Conservation (phyloP, 2,113 vertebrate genomes). For the Mungos mungo region DNA sequence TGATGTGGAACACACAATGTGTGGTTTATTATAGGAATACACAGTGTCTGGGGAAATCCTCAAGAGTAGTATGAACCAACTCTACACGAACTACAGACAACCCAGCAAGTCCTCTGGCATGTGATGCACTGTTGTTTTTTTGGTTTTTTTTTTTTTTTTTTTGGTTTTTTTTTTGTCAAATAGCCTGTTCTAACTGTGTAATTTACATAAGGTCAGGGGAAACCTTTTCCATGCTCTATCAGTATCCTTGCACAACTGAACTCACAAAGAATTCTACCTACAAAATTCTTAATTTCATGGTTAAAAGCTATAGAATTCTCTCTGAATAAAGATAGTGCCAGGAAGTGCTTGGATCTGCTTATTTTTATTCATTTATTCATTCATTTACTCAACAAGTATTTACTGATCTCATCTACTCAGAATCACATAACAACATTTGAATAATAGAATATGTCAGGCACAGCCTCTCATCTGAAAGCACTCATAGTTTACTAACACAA, state of each 20-base stretch:
- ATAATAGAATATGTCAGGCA: not conserved
- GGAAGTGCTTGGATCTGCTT: not conserved
- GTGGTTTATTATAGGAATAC: not conserved
- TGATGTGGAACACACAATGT: not conserved
- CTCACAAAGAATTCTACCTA: not conserved
- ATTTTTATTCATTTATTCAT: not conserved
- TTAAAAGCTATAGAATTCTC: not conserved
- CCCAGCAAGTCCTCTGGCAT: not conserved
- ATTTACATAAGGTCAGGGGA: not conserved
- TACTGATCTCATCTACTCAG: not conserved
- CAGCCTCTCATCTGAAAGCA: not conserved
- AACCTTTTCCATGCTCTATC: not conserved
- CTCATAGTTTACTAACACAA: not conserved
- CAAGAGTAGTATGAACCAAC: not conserved
- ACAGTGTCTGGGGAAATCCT: not conserved
- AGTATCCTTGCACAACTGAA: not conserved
- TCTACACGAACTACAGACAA: not conserved
- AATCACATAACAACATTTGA: not conserved
- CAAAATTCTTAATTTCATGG: not conserved
- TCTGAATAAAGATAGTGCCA: not conserved
- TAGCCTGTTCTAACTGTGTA: not conserved
- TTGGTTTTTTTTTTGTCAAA: not conserved
- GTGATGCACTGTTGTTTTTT: not conserved
- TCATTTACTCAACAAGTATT: conserved; percentile 18
- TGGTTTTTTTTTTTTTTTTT: too few species aligned